Evolutionary conservation across 2,888 invertebrate genomes (phyloP).

Genomic region (Eupithecia insigniata): DNA sequence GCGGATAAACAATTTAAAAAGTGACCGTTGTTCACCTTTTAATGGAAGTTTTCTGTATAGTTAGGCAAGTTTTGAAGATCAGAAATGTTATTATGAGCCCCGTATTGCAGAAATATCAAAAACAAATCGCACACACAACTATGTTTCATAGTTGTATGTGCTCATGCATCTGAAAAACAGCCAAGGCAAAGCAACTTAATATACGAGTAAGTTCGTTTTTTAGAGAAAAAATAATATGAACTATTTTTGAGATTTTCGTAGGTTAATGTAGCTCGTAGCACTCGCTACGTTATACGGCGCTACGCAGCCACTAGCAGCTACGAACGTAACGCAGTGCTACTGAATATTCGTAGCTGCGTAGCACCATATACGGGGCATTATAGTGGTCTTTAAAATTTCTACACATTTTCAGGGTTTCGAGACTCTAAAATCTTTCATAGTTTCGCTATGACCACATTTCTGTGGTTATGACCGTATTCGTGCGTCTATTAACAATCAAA

Average conservation of each 20-base stretch:
- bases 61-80: background rate
- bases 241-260: background rate
- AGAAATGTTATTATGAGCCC: background rate
- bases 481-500: too few species aligned
- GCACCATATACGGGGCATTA: background rate
- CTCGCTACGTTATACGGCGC: background rate
- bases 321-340: background rate
- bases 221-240: background rate
- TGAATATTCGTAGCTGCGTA: conserved; percentile 2
- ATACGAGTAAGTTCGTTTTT: background rate
- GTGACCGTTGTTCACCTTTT: conserved; percentile 5
- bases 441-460: too few species aligned
- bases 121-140: too few species aligned
- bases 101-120: background rate
- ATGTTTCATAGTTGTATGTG: background rate
- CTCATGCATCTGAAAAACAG: background rate
- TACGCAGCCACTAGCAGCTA: background rate
- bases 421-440: too few species aligned
- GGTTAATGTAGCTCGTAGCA: background rate
- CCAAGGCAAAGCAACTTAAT: background rate
- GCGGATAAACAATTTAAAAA: conserved; percentile 24
- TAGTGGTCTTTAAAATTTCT: background rate
- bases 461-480: too few species aligned
- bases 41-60: background rate
- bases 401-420: background rate